These are phyloP conservation scores for Pionites leucogaster DNA, from an alignment of 2,113 vertebrate genomes.

Conservation along the genomic window DNA sequence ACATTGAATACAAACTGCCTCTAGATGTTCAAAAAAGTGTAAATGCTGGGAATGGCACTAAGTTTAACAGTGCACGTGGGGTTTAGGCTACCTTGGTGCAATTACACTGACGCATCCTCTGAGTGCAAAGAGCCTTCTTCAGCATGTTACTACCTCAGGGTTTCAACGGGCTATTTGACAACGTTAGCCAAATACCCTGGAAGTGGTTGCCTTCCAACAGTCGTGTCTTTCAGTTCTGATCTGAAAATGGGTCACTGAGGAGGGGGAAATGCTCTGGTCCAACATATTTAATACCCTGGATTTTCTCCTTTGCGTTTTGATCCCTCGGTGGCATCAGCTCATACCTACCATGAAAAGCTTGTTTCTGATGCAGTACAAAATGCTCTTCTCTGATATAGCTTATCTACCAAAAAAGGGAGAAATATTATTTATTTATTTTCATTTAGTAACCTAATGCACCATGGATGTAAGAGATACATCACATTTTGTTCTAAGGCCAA, in stretches of 20 bases:
- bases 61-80: not conserved
- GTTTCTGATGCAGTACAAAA: not conserved
- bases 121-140: no score
- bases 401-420: not conserved
- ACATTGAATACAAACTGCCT: not conserved
- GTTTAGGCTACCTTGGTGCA: not conserved
- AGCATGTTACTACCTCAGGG: fast-evolving
- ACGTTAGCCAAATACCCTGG: not conserved
- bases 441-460: not conserved
- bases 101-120: fast-evolving
- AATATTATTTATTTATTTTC: not conserved
- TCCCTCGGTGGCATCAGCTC: not conserved
- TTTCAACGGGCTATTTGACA: not conserved
- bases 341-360: not conserved
- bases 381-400: not conserved
- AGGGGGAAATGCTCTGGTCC: not conserved
- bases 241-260: not conserved
- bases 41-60: not conserved
- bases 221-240: not conserved
- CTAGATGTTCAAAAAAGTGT: not conserved
- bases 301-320: not conserved
- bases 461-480: not conserved
- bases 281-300: not conserved
- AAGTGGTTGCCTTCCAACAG: not conserved
- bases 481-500: not conserved